Evolutionary conservation across 2,888 invertebrate genomes (phyloP).

Genomic region (Thecophora atra): DNA sequence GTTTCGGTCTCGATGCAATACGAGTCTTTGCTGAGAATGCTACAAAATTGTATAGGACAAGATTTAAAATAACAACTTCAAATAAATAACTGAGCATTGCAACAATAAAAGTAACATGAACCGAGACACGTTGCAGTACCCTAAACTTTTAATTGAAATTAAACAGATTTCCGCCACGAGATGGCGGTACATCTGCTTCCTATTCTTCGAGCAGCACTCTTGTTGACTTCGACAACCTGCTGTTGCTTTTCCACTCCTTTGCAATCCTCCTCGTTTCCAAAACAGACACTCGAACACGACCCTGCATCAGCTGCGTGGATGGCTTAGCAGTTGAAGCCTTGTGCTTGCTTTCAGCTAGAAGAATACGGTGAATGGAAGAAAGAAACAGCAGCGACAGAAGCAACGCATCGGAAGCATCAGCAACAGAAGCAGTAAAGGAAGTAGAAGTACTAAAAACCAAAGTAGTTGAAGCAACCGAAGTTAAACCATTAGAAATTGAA

Average conservation of each 20-base stretch:
- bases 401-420: too few species aligned
- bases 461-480: too few species aligned
- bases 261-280: not conserved
- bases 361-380: too few species aligned
- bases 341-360: too few species aligned
- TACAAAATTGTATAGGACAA: not conserved
- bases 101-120: not conserved
- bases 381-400: too few species aligned
- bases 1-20: not conserved
- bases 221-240: not conserved
- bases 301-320: too few species aligned
- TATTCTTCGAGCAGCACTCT: not conserved
- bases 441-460: too few species aligned
- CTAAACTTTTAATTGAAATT: constrained; percentile 38
- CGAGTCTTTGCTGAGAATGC: not conserved
- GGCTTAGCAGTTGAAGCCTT: too few species aligned
- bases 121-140: constrained; percentile 1
- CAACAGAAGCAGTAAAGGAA: too few species aligned
- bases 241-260: not conserved
- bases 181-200: not conserved
- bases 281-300: too few species aligned
- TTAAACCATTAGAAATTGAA: too few species aligned
- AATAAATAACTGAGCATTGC: not conserved
- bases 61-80: not conserved
- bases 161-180: constrained; percentile 31